phyloP scores from a whole-genome alignment of 1,140 invertebrate genomes.

The Drosophila pachea region DNA sequence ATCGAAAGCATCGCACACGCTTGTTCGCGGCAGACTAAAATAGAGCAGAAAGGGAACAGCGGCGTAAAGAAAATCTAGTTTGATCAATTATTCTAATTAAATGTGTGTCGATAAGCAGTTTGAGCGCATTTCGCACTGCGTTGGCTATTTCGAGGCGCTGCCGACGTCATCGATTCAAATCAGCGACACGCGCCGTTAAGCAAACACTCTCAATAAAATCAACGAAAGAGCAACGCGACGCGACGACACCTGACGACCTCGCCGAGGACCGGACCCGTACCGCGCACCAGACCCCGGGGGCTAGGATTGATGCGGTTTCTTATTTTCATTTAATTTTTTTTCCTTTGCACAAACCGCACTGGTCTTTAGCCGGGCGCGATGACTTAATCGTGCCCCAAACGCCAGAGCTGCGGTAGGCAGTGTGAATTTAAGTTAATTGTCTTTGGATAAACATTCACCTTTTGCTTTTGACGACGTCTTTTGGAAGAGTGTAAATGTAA shows the following conservation, averaged over 20 bases:
- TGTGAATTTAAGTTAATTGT: conserved; percentile 10
- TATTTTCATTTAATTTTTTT: too few species aligned
- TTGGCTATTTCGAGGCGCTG: conserved; percentile 37
- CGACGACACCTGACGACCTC: conserved; percentile 64
- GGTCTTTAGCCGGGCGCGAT: conserved; percentile 42
- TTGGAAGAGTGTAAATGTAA: conserved; percentile 24
- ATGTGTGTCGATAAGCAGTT: conserved; percentile 33
- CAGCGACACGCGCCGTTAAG: conserved; percentile 42
- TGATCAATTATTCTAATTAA: conserved; percentile 73
- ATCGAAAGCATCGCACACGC: conserved; percentile 51
- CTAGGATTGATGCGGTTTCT: conserved; percentile 38
- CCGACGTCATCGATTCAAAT: conserved; percentile 45
- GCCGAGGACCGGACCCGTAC: conserved; percentile 34
- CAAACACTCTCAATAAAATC: conserved; percentile 37
- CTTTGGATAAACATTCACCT: conserved; percentile 59
- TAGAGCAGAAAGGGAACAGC: conserved; percentile 5
- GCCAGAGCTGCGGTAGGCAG: conserved; percentile 3
- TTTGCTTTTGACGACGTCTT: conserved; percentile 67
- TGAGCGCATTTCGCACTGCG: conserved; percentile 9
- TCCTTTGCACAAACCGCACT: conserved; percentile 54
- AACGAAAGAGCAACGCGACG: not conserved
- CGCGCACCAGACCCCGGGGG: conserved; percentile 14
- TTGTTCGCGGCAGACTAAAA: conserved; percentile 7
- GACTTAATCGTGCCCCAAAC: conserved; percentile 62
- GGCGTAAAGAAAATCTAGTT: conserved; percentile 41